phyloP scores from a whole-genome alignment of 2,113 vertebrate genomes.

The Microcebus tavaratra region DNA sequence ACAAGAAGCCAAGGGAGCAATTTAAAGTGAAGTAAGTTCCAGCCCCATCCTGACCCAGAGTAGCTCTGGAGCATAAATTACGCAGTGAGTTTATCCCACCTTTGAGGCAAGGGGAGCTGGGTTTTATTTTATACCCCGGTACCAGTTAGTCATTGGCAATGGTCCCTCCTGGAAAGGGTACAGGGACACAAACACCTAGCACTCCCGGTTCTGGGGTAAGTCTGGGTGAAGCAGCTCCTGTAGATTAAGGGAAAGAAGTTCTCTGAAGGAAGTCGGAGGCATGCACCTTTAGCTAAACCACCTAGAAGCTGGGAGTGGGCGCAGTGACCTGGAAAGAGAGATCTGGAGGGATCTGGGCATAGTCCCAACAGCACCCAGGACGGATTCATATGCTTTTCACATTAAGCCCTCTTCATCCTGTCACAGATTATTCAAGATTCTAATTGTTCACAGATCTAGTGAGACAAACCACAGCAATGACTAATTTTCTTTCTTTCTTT shows the following conservation, averaged over 20 bases:
- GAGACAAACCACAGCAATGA: background rate
- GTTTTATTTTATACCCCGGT: background rate
- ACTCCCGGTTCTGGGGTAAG: background rate
- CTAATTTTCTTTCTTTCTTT: background rate
- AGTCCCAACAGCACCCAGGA: background rate
- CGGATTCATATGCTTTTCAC: no score
- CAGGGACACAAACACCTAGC: background rate
- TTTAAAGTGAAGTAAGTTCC: conserved; percentile 16
- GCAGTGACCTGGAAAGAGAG: background rate
- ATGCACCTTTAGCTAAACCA: background rate
- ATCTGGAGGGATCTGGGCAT: background rate
- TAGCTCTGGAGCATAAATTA: background rate
- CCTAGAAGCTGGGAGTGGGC: background rate
- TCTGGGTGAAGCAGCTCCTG: background rate
- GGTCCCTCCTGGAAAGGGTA: background rate
- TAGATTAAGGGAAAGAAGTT: background rate
- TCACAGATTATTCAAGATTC: background rate
- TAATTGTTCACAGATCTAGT: background rate
- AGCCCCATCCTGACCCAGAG: background rate
- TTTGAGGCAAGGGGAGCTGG: background rate
- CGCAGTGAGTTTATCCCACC: background rate
- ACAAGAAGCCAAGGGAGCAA: background rate
- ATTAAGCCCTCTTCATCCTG: background rate
- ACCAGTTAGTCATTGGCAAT: background rate
- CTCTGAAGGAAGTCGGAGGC: background rate